Percentiles rank a stretch among this genome's conserved stretches.
phyloP scores from a whole-genome alignment of 2,888 invertebrate genomes.

The Aphodius sticticus region DNA sequence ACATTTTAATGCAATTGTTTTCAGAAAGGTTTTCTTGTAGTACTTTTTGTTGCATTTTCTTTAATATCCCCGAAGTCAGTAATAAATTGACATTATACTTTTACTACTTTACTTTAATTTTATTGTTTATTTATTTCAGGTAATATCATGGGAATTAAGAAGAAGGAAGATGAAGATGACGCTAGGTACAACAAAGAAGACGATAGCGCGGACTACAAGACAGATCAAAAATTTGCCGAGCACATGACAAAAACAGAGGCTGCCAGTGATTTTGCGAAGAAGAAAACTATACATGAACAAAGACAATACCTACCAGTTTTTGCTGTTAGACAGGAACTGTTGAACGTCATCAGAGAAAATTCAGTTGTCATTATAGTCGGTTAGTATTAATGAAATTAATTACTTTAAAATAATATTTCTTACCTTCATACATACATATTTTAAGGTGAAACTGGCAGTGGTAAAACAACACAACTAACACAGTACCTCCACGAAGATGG shows the following conservation, averaged over 20 bases:
- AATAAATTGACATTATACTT: no score
- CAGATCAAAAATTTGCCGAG: conserved; percentile 96
- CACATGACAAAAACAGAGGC: conserved; percentile 85
- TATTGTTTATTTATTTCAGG: conserved; percentile 55
- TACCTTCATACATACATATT: not conserved
- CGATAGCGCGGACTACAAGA: conserved; percentile 85
- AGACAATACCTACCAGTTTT: conserved; percentile 93
- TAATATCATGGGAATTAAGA: conserved; percentile 95
- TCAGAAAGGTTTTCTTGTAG: no score
- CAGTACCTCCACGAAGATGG: conserved; percentile 98
- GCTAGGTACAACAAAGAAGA: conserved; percentile 68
- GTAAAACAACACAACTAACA: conserved; percentile 97
- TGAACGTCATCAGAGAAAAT: conserved; percentile 92
- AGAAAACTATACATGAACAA: conserved; percentile 85
- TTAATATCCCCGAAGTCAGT: no score
- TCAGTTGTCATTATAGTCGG: conserved; percentile 94
- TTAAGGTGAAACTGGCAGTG: conserved; percentile 89
- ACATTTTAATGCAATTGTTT: no score
- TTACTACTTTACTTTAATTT: not conserved
- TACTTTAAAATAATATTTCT: conserved; percentile 13
- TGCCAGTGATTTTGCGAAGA: conserved; percentile 84
- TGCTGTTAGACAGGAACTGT: conserved; percentile 90
- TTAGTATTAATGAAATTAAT: conserved; percentile 51
- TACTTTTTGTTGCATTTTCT: no score
- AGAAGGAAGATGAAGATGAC: conserved; percentile 81